phyloP scores from a whole-genome alignment of 1,140 invertebrate genomes.

The Rhagoletis pomonella region DNA sequence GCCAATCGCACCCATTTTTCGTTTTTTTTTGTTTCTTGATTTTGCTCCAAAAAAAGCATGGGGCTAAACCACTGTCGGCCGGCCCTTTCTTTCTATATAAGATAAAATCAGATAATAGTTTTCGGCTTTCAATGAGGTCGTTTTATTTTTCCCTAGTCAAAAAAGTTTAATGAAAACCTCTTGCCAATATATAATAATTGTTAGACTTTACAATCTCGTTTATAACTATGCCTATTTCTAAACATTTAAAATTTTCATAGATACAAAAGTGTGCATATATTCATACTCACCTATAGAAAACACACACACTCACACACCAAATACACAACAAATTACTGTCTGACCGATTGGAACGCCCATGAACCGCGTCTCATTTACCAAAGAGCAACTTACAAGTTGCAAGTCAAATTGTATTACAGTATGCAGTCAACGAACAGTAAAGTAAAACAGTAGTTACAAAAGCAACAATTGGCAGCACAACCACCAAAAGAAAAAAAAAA shows the following conservation, averaged over 20 bases:
- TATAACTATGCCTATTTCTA: background rate
- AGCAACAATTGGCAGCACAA: background rate
- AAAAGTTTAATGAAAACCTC: no score
- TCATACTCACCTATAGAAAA: background rate
- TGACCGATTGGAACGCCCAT: constrained; percentile 43
- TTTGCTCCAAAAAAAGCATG: no score
- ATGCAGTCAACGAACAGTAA: constrained; percentile 11
- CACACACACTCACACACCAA: no score
- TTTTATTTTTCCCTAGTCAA: no score
- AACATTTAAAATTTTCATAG: background rate
- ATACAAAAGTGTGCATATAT: background rate
- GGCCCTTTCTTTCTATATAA: no score
- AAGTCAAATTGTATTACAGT: background rate
- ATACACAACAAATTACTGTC: constrained; percentile 18
- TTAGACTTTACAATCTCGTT: background rate
- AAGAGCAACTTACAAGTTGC: constrained; percentile 6
- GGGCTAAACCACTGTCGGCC: no score
- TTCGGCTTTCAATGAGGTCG: no score
- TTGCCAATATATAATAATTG: background rate
- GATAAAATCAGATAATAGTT: no score
- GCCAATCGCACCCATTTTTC: no score
- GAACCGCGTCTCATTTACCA: constrained; percentile 24
- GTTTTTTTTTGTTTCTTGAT: no score
- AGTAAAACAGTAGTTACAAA: no score
- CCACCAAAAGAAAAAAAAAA: no score